Evolutionary conservation across 2,888 invertebrate species (phyloP), one percentile per base, ranked within the genome.

Genomic region (Tenthredo distinguenda): DNA sequence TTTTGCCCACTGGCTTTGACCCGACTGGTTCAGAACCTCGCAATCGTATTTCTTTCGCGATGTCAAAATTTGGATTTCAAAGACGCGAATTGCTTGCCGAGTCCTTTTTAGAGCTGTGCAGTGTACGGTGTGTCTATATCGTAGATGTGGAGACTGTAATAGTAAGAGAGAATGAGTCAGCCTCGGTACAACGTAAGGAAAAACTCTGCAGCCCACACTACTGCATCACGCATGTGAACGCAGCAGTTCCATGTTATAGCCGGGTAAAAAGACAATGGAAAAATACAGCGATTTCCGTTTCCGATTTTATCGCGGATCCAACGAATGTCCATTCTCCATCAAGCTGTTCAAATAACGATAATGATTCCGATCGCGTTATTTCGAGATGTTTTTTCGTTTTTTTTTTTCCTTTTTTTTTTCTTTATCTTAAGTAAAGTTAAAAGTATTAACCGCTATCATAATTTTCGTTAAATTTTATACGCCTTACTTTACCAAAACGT

Each of bases 231-330:
- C 74, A 43, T 72, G 40, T 34, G 37, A 72, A 72, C 72, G 40
- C 72, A 10, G 72, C 6, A 21, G 21, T 74, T 74, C 4, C 43
- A 74, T 26, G 21, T 43, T 74, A n/a, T 26, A n/a, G n/a, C 37
- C 72, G 21, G 40, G 10, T n/a, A n/a, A 62, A 62, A 62, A 62
- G 26, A 74, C 43, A 74, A 43, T 40, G 74, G 74, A 43, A 74
- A 74, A 74, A 68, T 12, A 74, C 43, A 12, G 43, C 26, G 74
- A 74, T 74, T 74, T 74, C 74, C 40, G 74, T 40, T 43, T 74
- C 26, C 26, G 72, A 72, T 72, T 62, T 62, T 62, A 72, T 72
- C 72, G 40, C 10, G 7, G 37, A 34, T 37, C 2, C 37, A n/a
- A 5, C 18, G 18, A 34, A 40, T 72, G n/a, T n/a, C n/a, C 34